These are phyloP conservation scores for Harpagoxenus sublaevis DNA, from an alignment of 2,888 invertebrate genomes.

Conservation along the genomic window DNA sequence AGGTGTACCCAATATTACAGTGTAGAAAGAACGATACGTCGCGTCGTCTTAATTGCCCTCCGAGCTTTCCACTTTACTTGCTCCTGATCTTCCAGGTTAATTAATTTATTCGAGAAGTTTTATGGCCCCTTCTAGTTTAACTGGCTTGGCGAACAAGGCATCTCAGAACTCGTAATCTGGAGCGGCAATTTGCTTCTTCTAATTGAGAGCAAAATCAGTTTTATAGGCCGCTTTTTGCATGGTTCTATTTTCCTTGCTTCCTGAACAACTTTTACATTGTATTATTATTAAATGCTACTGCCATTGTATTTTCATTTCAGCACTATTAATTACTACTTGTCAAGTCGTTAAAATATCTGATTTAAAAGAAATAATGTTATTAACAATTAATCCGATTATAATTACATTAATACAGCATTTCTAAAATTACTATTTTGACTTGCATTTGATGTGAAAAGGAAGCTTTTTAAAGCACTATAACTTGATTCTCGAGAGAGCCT, in stretches of 20 bases:
- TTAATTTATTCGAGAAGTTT: slow-evolving; percentile 55
- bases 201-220: slow-evolving; percentile 45
- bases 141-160: slow-evolving; percentile 35
- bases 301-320: neutral
- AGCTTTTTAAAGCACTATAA: slow-evolving; percentile 10
- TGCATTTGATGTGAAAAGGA: neutral
- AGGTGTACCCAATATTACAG: slow-evolving; percentile 19
- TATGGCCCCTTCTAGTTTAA: slow-evolving; percentile 36
- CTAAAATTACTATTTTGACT: neutral
- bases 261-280: neutral
- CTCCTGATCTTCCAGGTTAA: slow-evolving; percentile 43
- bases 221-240: slow-evolving; percentile 14
- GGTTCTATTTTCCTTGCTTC: neutral
- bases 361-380: slow-evolving; percentile 11
- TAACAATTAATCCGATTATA: neutral
- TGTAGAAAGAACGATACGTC: slow-evolving; percentile 45
- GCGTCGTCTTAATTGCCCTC: slow-evolving; percentile 42
- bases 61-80: slow-evolving; percentile 41
- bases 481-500: slow-evolving; percentile 7
- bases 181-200: slow-evolving; percentile 45
- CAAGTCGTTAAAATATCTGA: neutral
- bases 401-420: neutral
- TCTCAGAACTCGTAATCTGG: slow-evolving; percentile 36
- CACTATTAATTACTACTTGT: neutral
- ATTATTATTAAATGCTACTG: neutral